A percentile compares a stretch with the other conserved stretches of the same genome.
Evolutionary conservation across 2,797 vertebrate genomes (phyloP).

Genomic region (Premnoplex brunnescens): DNA sequence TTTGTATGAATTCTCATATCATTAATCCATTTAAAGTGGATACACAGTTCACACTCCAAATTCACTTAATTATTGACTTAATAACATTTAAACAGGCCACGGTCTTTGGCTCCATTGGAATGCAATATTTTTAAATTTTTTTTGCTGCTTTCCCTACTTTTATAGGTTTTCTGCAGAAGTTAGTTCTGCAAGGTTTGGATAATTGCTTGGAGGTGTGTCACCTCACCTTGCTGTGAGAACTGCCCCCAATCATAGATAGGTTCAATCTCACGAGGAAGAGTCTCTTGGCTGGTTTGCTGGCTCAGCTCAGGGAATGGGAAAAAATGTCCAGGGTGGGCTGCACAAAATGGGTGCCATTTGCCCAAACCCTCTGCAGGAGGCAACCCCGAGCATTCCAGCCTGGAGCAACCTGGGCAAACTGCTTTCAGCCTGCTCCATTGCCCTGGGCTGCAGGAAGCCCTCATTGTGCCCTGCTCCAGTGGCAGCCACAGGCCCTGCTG

Average conservation of each 20-base stretch:
- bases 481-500: background rate
- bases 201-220: background rate
- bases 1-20: conserved; percentile 66
- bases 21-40: conserved; percentile 72
- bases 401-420: background rate
- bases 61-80: conserved; percentile 69
- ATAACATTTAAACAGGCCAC: conserved; percentile 48
- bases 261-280: background rate
- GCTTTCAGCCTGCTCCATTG: background rate
- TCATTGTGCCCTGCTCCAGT: fast-evolving
- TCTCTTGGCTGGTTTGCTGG: background rate
- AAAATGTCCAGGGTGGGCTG: background rate
- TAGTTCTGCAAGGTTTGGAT: background rate
- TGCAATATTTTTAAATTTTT: background rate
- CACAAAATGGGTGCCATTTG: background rate
- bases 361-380: background rate
- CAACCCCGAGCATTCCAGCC: background rate
- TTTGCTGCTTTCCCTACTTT: background rate
- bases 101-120: conserved; percentile 7
- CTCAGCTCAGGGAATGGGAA: background rate
- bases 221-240: background rate
- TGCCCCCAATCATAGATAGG: background rate
- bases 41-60: conserved; percentile 61
- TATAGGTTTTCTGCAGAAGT: background rate
- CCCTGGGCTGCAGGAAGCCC: background rate